Conservation (phyloP, 2,888 invertebrate genomes). For the Luperina testacea region DNA sequence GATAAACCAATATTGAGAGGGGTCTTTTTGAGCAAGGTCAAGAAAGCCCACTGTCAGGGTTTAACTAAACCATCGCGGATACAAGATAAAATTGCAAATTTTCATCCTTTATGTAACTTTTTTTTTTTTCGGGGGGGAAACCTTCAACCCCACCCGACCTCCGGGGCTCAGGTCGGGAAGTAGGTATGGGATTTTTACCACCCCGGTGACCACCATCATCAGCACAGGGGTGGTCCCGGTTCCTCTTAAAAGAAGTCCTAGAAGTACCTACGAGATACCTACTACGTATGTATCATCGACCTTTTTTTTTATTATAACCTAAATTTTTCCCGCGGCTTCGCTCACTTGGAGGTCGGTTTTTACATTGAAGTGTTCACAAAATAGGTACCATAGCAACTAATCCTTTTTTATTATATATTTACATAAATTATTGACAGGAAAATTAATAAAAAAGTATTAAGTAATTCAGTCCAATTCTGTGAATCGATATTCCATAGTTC, state of each 20-base stretch:
- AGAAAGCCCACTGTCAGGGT: constrained; percentile 73
- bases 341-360: not conserved
- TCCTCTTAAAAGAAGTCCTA: no score
- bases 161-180: no score
- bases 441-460: constrained; percentile 18
- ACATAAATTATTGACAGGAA: constrained; percentile 21
- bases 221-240: no score
- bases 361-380: not conserved
- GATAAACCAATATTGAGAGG: constrained; percentile 21
- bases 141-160: no score
- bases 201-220: no score
- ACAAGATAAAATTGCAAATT: constrained; percentile 69
- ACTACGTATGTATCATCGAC: constrained; percentile 3
- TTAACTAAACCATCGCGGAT: constrained; percentile 38
- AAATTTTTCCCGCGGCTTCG: not conserved
- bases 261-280: not conserved
- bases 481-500: constrained; percentile 29
- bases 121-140: no score
- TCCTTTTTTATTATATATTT: not conserved
- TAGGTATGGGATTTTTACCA: no score
- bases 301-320: not conserved
- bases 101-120: not conserved
- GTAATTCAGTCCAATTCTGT: constrained; percentile 36
- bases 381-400: constrained; percentile 16
- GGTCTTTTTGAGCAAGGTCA: constrained; percentile 61